Evolutionary conservation across 2,888 invertebrate species (phyloP), one percentile per base, ranked within the genome.

Genomic region (Alcis repandata): DNA sequence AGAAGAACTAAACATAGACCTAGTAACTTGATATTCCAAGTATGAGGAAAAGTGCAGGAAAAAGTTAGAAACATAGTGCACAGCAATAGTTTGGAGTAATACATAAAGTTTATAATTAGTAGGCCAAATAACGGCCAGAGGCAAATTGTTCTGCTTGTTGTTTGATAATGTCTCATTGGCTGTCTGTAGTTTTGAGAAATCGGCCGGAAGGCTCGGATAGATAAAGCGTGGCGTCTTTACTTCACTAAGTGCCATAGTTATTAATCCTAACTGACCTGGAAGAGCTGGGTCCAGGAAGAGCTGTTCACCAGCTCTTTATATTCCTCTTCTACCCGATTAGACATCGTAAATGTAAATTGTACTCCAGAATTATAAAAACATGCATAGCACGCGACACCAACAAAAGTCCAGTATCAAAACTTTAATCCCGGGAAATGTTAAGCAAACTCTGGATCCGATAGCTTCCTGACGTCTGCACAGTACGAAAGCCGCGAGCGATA

Each of bases 281-380:
- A 97, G 72, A 96, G 89, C 72, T 94, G 87, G 69, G 94, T 90
- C 97, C 97, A 97, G 72, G 95, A 95, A 84, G 95, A 95, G 80
- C 94, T 95, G 74, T 94, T 94, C 79, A 95, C 95, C 78, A 97
- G 95, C 83, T 96, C 95, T 79, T 94, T 90, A 90, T 96, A 97
- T 90, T 97, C 97, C 58, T 95, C 94, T 91, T 97, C 96, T 72
- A 97, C 78, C 63, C 78, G 85, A 75, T 81, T 86, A 32, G 74
- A 70, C 75, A 79, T 77, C 72, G 68, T 75, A n/a, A n/a, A n/a
- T n/a, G n/a, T n/a, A n/a, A n/a, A n/a, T n/a, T n/a, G n/a, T n/a
- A n/a, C n/a, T n/a, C n/a, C n/a, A n/a, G n/a, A 63, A 72, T 45
- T 57, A 60, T 60, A 48, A 67, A 63, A 63, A 63, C 59, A 63